A percentile compares a stretch with the other conserved stretches of the same genome.
These are phyloP conservation scores for Passerculus sandwichensis DNA, from an alignment of 2,797 vertebrate genomes.

Conservation along the genomic window DNA sequence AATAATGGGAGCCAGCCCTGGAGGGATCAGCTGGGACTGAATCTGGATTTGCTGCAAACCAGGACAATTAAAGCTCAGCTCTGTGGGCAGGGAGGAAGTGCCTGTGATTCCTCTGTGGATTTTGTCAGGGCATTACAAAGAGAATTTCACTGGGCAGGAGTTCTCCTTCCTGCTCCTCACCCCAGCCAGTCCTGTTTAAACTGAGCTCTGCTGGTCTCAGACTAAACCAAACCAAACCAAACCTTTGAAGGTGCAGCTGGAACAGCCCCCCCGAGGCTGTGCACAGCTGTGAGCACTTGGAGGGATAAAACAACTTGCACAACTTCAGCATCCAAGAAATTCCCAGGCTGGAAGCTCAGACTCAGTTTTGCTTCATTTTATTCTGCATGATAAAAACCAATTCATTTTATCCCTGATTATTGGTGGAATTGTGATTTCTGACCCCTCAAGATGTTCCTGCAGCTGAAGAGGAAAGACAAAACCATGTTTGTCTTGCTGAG, in stretches of 20 bases:
- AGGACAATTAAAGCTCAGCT: neutral
- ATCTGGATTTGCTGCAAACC: neutral
- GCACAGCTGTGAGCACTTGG: rapidly evolving
- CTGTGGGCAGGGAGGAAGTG: rapidly evolving
- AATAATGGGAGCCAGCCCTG: slow-evolving; percentile 31
- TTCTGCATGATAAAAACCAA: rapidly evolving
- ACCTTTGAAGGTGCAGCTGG: neutral
- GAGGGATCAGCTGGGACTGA: neutral
- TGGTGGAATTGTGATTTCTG: no score
- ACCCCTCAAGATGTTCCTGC: rapidly evolving
- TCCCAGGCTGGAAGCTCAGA: rapidly evolving
- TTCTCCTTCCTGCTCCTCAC: neutral
- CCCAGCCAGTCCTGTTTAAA: no score
- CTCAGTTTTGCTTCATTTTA: neutral
- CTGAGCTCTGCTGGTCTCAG: neutral
- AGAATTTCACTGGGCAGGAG: rapidly evolving
- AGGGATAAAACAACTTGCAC: rapidly evolving
- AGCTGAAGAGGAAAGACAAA: neutral
- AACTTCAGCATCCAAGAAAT: no score
- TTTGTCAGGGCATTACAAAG: rapidly evolving
- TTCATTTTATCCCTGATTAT: neutral
- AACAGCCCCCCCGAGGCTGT: no score
- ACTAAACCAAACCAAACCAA: neutral
- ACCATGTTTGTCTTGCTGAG: rapidly evolving
- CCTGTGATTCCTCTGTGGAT: rapidly evolving